Evolutionary conservation across 2,797 vertebrate genomes (phyloP).

Genomic region (Microctenopoma steveboyesi): DNA sequence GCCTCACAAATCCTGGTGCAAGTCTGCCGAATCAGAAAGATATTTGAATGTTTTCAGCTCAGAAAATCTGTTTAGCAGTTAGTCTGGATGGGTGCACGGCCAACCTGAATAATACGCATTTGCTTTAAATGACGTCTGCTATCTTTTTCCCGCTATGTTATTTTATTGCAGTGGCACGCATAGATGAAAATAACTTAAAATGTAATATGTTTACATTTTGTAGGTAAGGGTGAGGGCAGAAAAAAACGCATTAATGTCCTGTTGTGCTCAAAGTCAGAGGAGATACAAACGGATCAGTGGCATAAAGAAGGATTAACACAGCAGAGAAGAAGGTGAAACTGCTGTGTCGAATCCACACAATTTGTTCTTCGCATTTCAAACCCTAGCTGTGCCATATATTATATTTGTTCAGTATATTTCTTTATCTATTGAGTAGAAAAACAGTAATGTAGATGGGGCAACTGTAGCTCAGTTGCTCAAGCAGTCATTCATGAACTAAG

Average conservation of each 20-base stretch:
- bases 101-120: conserved; percentile 52
- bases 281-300: conserved; percentile 9
- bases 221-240: conserved; percentile 6
- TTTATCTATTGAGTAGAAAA: conserved; percentile 1
- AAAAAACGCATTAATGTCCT: conserved; percentile 26
- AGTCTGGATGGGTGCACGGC: conserved; percentile 39
- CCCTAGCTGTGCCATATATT: not conserved
- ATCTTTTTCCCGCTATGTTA: not conserved
- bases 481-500: too few relatives aligned
- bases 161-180: conserved; percentile 19
- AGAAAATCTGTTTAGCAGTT: conserved; percentile 58
- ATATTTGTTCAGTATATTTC: not conserved
- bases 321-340: not conserved
- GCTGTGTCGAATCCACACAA: not conserved
- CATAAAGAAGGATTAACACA: conserved; percentile 10
- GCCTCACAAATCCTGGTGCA: conserved; percentile 43
- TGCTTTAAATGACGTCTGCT: conserved; percentile 43
- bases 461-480: too few relatives aligned
- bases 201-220: conserved; percentile 27
- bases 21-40: conserved; percentile 46
- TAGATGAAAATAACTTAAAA: conserved; percentile 29
- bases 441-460: not conserved
- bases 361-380: not conserved
- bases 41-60: conserved; percentile 59
- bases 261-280: not conserved